Evolutionary conservation across 2,113 vertebrate genomes (phyloP).

Genomic region (Actenoides hombroni): DNA sequence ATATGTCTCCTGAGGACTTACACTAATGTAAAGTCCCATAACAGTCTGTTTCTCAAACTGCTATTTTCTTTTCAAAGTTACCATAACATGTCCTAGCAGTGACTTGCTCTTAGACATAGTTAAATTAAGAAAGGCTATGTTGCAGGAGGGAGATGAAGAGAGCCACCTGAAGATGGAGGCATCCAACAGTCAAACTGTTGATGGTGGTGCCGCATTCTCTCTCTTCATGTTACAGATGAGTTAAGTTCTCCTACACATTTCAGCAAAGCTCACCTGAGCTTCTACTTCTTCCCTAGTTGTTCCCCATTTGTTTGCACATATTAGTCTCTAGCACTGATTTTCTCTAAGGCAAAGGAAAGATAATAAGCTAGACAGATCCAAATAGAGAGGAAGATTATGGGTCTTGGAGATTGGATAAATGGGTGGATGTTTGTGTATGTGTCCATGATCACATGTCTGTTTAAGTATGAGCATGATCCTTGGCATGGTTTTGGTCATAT

Average conservation of each 20-base stretch:
- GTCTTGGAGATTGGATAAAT: not conserved
- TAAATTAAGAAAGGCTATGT: not conserved
- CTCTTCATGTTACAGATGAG: not conserved
- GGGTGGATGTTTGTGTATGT: not conserved
- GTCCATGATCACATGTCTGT: not conserved
- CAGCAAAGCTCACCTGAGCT: not conserved
- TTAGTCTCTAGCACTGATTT: not conserved
- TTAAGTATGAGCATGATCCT: not conserved
- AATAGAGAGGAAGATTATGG: not conserved
- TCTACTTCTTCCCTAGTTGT: not conserved
- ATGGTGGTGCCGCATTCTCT: not conserved
- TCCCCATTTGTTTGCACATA: not conserved
- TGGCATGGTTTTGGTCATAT: not conserved
- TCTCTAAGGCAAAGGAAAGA: not conserved
- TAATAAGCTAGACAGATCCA: not conserved
- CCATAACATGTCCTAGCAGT: not conserved
- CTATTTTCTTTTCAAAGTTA: conserved; percentile 10
- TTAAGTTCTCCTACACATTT: not conserved
- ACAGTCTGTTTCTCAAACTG: conserved; percentile 16
- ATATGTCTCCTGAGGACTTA: conserved; percentile 15
- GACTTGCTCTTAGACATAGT: not conserved
- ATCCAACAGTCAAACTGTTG: not conserved
- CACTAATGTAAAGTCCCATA: conserved; percentile 16
- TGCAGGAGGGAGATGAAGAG: not conserved
- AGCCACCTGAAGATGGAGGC: not conserved